Evolutionary conservation across 2,113 vertebrate genomes (phyloP), one percentile per base, ranked within the genome.

Genomic region (Butorides virescens): DNA sequence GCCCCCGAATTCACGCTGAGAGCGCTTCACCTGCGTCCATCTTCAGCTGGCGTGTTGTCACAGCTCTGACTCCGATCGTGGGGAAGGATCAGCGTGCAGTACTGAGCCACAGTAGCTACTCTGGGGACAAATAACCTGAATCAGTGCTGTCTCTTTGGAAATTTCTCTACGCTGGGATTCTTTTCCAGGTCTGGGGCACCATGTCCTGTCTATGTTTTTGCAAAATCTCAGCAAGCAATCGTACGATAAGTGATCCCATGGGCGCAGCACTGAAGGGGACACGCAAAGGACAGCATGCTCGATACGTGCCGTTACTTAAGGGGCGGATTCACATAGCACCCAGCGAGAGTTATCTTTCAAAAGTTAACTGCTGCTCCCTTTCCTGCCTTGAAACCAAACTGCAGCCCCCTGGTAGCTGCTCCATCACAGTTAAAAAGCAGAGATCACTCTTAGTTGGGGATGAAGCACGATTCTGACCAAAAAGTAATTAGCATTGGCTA

Each of bases 371-470:
- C 67, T 86, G 68, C 77, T 96, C 88, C 53, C 13, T 70, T 96
- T 90, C 82, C 71, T 93, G 58, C 86, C 68, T 92, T 80, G 68
- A 94, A 75, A 84, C 61, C 88, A 92, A 90, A 78, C 75, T 81
- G 34, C 76, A 81, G 23, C 23, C 34, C 36, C 62, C 13, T 34
- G 20, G 52, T 76, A 94, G 93, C 68, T 96, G 89, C 77, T 87
- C 50, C 84, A 79, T 88, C 88, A 78, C 80, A 96, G 89, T 70
- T 89, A 92, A 97, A 88, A 96, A 90, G 50, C 84, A 96, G 63
- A 91, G n/a, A 84, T 62, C 46, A 52, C 34, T 86, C 72, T 77
- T 88, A 72, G 77, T 22, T 82, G 53, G 22, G 70, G 6, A 71
- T 55, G 32, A 94, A 96, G 62, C 56, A 88, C 78, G 95, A 90